Evolutionary conservation across 2,888 invertebrate species (phyloP), one percentile per base, ranked within the genome.

Genomic region (Ctena decussata): DNA sequence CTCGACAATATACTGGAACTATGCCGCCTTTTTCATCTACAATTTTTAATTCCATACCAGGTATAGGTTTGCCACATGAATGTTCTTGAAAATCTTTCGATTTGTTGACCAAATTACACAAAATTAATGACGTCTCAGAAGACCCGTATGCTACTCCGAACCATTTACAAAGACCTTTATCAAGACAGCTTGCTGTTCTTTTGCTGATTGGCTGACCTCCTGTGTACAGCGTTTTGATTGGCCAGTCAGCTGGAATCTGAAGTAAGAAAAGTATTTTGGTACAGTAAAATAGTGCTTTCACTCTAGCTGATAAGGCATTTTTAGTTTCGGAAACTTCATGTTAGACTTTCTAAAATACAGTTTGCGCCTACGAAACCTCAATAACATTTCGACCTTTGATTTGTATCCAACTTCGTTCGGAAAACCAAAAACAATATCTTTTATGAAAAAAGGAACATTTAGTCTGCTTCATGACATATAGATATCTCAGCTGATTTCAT

Each of bases 171-270:
- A 73, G 18, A 12, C 53, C 53, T 30, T 27, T 72, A 8, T 73
- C 81, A 57, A 65, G 1, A 41, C 76, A 76, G 6, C 37, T 2
- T 2, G 76, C 57, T 12, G 12, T 3, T 18, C 60, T 27, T 41
- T 60, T 77, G 32, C 44, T 46, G 35, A 82, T 60, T 21, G 82
- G 82, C 49, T 82, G 82, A 6, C 82, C 82, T 30, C 82, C 82
- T 12, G 77, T 77, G 2, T 15, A 35, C 2, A 82, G 27, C 12
- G 77, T 77, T 37, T 73, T 44, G 18, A 82, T 8, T 27, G 30
- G 30, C 57, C 57, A 57, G 27, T 57, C 57, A 30, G 12, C 27
- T 30, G 30, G 57, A 30, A 57, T 5, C 53, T 18, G n/a, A 53
- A 53, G 18, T 30, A 76, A 44, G 44, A 44, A 44, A 18, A 44